A percentile compares a stretch with the other conserved stretches of the same genome.
Conservation (phyloP, 2,113 vertebrate genomes). For the Alligator sinensis region DNA sequence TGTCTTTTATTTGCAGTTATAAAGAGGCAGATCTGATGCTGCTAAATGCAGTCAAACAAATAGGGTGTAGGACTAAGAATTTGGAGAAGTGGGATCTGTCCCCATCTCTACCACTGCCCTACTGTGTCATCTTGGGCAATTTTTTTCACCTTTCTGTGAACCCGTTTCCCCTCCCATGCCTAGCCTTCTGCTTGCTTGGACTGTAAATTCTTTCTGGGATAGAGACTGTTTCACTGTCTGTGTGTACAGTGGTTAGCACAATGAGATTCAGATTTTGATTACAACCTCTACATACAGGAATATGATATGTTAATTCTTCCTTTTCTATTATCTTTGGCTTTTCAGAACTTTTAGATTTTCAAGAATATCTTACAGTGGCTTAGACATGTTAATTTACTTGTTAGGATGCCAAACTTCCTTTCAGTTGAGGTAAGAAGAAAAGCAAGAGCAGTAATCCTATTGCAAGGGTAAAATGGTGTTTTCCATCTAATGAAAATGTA, state of each 20-base stretch:
- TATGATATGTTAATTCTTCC: neutral
- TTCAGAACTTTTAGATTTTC: neutral
- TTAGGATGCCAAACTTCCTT: neutral
- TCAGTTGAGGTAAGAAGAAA: neutral
- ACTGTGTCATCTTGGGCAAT: neutral
- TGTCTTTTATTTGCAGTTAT: neutral
- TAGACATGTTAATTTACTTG: rapidly evolving
- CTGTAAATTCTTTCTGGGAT: neutral
- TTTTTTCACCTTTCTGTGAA: neutral
- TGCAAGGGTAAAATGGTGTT: neutral
- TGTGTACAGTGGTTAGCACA: neutral
- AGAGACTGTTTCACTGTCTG: rapidly evolving
- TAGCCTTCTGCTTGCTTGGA: rapidly evolving
- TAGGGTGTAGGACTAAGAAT: neutral
- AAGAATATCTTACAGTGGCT: neutral
- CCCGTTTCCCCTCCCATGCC: neutral
- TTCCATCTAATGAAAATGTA: rapidly evolving
- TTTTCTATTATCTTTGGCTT: neutral
- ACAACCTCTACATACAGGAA: neutral
- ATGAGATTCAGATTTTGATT: neutral
- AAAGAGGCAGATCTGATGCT: rapidly evolving
- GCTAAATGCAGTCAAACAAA: rapidly evolving
- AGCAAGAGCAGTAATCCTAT: neutral
- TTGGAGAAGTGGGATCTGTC: neutral
- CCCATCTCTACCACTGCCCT: neutral